A percentile compares a stretch with the other conserved stretches of the same genome.
Evolutionary conservation across 2,113 vertebrate genomes (phyloP).

Genomic region (Ctenomys sociabilis): DNA sequence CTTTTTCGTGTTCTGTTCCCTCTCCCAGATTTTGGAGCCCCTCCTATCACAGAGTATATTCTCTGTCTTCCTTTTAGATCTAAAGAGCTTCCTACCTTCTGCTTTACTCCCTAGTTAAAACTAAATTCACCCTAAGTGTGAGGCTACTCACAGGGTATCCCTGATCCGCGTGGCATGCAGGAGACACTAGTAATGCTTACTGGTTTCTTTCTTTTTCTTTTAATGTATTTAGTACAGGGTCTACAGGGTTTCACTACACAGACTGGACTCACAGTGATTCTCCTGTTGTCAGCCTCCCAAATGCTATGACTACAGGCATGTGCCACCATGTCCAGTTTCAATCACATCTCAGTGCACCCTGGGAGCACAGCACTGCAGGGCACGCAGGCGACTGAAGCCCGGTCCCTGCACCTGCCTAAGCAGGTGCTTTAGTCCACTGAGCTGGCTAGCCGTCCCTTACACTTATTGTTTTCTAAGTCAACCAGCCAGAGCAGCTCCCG

Average conservation of each 20-base stretch:
- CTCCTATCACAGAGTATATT: neutral
- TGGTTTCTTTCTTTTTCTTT: neutral
- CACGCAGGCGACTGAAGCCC: too few species aligned
- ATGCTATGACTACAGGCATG: too few species aligned
- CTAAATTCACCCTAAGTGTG: neutral
- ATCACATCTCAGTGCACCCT: too few species aligned
- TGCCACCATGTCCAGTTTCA: too few species aligned
- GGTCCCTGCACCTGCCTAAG: too few species aligned
- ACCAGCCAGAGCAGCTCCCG: neutral
- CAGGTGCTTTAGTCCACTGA: too few species aligned
- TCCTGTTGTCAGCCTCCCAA: too few species aligned
- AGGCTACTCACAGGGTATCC: neutral
- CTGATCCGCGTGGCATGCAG: rapidly evolving
- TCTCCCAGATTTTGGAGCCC: neutral
- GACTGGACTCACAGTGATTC: too few species aligned
- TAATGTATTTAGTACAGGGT: too few species aligned
- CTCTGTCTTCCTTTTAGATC: neutral
- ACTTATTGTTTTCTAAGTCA: neutral
- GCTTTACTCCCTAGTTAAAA: neutral
- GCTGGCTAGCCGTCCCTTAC: too few species aligned
- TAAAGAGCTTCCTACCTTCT: conserved; percentile 8
- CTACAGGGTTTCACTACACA: too few species aligned
- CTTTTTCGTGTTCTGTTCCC: neutral
- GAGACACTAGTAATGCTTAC: neutral
- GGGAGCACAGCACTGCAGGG: too few species aligned